These are phyloP conservation scores for Cyanoramphus novaezelandiae DNA, from an alignment of 2,113 vertebrate genomes.

Conservation along the genomic window DNA sequence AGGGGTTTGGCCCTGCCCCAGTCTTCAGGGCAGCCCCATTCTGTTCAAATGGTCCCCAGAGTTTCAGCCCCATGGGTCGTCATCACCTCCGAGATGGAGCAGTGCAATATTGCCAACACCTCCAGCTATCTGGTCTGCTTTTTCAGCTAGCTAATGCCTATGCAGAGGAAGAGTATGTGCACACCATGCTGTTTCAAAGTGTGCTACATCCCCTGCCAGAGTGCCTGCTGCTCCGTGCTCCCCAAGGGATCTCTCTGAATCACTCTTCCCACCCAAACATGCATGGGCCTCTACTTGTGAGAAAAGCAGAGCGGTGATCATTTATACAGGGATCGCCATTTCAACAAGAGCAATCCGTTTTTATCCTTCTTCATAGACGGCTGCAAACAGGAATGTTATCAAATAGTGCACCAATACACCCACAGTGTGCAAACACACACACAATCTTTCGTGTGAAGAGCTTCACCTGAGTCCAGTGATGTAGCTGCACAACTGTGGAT, in stretches of 20 bases:
- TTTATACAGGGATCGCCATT: neutral
- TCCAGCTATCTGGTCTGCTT: neutral
- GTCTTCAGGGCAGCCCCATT: neutral
- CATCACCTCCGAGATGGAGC: accelerated
- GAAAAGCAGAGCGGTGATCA: neutral
- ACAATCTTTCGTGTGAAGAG: neutral
- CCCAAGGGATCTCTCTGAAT: neutral
- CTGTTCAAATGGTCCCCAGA: neutral
- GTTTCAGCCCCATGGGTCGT: neutral
- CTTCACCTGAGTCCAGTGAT: neutral
- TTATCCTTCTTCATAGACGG: neutral
- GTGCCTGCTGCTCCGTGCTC: neutral
- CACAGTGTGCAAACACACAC: accelerated
- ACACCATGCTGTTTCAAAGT: neutral
- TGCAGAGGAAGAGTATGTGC: neutral
- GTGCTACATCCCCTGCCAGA: neutral
- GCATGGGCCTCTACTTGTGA: neutral
- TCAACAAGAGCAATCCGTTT: accelerated
- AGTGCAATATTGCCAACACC: neutral
- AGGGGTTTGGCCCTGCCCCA: neutral
- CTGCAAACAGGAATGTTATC: neutral
- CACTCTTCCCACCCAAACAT: neutral
- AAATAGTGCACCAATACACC: neutral
- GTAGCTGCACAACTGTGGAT: neutral
- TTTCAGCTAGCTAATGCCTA: neutral